Evolutionary conservation across 2,113 vertebrate genomes (phyloP), one percentile per base, ranked within the genome.

Genomic region (Ictalurus punctatus): DNA sequence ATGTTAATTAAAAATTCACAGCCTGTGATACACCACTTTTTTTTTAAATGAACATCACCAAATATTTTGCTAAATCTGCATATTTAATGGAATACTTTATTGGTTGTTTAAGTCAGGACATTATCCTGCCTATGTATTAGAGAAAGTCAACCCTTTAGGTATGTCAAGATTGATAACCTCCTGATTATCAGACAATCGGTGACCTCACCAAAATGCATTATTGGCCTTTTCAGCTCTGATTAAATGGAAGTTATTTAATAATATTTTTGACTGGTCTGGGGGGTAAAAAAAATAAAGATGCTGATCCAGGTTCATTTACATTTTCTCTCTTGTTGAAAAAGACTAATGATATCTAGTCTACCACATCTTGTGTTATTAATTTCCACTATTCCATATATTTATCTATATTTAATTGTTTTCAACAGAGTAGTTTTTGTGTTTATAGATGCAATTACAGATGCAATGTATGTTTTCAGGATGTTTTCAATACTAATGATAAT

Each of bases 151-250:
- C 27, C 63, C 63, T n/a, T 67, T 67, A 67, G 14, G 5, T 34
- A 71, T 16, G 30, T 34, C 67, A 30, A 34, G 69, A 73, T 7
- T 37, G 6, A 2, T 37, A 73, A 73, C 30, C 69, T 71, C 27
- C 65, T 71, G 34, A 74, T 40, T 74, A 37, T 40, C 19, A 83
- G 56, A 13, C 80, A 78, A 65, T 86, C 85, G 63, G 19, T 78
- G 85, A 87, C n/a, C 56, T 90, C 85, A 90, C 86, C 56, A 54
- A 87, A 58, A 90, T 48, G 37, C 83, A 85, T 79, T 79, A 59
- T 87, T 44, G 13, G 17, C 37, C 44, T 80, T 19, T 85, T 85
- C 40, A 10, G 58, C 81, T 67, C 0, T 12, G 4, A 59, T 67
- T 88, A 30, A 73, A 23, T 59, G 27, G 52, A 23, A 88, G 27